Evolutionary conservation across 2,888 invertebrate genomes (phyloP), one percentile per base, ranked within the genome.

Genomic region (Tethea ocularis): DNA sequence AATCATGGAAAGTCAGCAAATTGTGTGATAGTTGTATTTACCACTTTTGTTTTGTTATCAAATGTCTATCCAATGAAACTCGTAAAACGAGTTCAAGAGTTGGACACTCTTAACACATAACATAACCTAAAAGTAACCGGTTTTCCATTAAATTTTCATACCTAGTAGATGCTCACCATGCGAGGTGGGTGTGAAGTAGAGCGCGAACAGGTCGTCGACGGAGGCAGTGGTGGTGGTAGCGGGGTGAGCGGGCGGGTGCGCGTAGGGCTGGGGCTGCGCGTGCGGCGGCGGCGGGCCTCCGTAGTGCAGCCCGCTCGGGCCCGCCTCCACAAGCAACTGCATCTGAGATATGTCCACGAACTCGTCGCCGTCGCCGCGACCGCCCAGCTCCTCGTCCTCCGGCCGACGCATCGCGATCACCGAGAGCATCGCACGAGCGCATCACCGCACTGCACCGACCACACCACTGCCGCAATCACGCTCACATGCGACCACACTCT

Each of bases 261-360:
- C 75, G 74, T 86, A 89, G 63, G 89, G 91, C 78, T 88, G 89
- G 57, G 88, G 92, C 80, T 88, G 89, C 78, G 91, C 89, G 66
- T 82, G 88, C 80, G 91, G 91, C 80, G 91, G 89, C 75, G 87
- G 85, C 61, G 92, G 91, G 63, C 91, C 91, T 63, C 87, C 90
- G 81, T 91, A 88, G 84, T 83, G 93, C 88, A 82, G 87, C 75
- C 84, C 93, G 87, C 83, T 94, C 83, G 82, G 94, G 84, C 91
- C 91, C 80, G 91, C 90, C 84, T 96, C 93, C 74, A 96, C 93
- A 75, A 96, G 89, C 84, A 96, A 95, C 80, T 96, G 96, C 85
- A 97, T 97, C 85, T 97, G 97, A 61, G 97, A 94, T 77, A 97
- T 97, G 89, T 97, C 97, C 85, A 97, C 96, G 90, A 96, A 97